phyloP scores from a whole-genome alignment of 2,113 vertebrate species.

The Protobothrops mucrosquamatus region DNA sequence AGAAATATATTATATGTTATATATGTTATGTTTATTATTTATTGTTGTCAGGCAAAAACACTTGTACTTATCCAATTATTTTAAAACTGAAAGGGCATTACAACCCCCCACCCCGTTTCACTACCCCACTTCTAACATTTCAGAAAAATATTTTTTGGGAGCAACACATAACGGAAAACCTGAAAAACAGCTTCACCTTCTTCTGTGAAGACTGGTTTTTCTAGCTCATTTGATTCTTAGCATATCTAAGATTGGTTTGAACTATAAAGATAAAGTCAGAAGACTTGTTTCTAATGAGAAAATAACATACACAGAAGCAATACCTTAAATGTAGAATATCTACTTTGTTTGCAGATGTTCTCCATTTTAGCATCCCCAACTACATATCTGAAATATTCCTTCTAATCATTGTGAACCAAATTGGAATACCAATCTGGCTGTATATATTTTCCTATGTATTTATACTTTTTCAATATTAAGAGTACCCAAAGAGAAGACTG shows the following conservation, averaged over 20 bases:
- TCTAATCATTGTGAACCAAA: not conserved
- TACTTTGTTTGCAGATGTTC: not conserved
- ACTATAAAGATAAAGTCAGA: conserved; percentile 18
- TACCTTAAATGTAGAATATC: not conserved
- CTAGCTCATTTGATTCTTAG: conserved; percentile 39
- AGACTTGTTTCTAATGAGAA: not conserved
- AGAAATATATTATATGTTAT: not conserved
- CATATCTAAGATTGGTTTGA: conserved; percentile 24
- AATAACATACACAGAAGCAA: not conserved
- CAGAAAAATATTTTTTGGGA: not conserved
- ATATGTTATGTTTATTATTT: not conserved
- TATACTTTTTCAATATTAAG: not conserved
- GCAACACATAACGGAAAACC: conserved; percentile 47
- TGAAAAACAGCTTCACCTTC: conserved; percentile 45
- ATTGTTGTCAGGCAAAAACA: not conserved
- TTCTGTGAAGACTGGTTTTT: conserved; percentile 52
- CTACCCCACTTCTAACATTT: not conserved
- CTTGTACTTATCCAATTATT: not conserved
- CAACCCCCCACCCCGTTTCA: conserved; percentile 13
- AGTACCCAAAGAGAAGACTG: not conserved
- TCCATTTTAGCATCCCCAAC: not conserved
- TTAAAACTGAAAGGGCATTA: not conserved
- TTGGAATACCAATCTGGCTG: not conserved
- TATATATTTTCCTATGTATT: not conserved
- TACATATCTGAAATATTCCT: not conserved